These are phyloP conservation scores for Tenthredo mesomela DNA, from an alignment of 2,888 invertebrate species.

Conservation along the genomic window DNA sequence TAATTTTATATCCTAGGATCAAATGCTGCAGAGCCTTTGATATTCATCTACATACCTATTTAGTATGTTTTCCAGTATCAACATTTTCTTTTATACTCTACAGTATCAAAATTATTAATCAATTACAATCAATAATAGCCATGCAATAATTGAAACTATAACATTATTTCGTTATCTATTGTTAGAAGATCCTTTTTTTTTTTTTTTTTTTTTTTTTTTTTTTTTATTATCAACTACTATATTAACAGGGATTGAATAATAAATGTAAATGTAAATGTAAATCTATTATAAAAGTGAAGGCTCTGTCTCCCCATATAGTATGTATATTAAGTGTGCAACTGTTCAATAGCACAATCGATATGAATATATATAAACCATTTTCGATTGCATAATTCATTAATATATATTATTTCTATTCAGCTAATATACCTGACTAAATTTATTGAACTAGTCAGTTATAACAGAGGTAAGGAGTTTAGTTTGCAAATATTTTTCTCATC, in stretches of 20 bases:
- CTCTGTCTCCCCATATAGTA: neutral
- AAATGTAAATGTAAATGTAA: neutral
- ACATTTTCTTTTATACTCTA: neutral
- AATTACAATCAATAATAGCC: neutral
- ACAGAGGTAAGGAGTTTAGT: slow-evolving; percentile 5
- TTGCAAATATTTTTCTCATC: slow-evolving; percentile 24
- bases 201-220: neutral
- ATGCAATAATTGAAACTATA: neutral
- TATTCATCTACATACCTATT: neutral
- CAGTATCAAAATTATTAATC: neutral
- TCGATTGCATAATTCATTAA: slow-evolving; percentile 24
- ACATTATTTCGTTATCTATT: neutral
- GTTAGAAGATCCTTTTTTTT: neutral
- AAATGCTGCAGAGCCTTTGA: neutral
- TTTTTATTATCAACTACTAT: neutral
- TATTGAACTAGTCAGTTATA: slow-evolving; percentile 25
- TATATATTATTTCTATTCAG: slow-evolving; percentile 15
- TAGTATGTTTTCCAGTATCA: neutral
- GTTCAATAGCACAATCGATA: neutral
- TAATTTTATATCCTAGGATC: neutral
- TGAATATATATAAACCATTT: neutral
- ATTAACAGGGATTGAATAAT: neutral
- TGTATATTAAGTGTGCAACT: neutral
- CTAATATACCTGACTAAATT: slow-evolving; percentile 32
- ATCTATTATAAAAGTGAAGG: neutral